Conservation (phyloP, 2,888 invertebrate species). For the Imbricaverruca yamaguchii region DNA sequence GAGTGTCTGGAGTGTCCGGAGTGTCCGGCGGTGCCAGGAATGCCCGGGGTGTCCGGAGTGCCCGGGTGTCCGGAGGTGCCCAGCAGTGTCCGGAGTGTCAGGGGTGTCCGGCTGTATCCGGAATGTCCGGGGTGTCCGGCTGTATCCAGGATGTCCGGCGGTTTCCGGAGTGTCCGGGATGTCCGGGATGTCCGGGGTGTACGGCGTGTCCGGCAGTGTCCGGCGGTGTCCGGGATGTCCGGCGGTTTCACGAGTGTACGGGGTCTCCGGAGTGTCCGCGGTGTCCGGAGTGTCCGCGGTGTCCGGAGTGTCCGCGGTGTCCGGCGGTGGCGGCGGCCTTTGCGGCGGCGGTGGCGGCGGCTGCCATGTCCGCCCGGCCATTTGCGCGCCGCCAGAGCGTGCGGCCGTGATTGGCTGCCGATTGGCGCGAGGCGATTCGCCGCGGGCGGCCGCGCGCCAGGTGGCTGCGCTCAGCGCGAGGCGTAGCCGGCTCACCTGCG, state of each 20-base stretch:
- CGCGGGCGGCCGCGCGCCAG: background rate
- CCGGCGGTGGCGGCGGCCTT: background rate
- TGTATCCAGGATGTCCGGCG: no score
- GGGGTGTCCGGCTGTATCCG: no score
- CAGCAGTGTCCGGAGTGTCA: background rate
- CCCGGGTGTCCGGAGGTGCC: no score
- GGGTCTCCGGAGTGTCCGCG: background rate
- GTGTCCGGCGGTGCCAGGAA: no score
- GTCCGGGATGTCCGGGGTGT: no score
- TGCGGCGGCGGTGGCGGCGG: background rate
- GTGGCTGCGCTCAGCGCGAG: no score
- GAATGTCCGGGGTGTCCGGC: background rate
- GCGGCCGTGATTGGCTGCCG: background rate
- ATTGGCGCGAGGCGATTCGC: background rate
- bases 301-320: background rate
- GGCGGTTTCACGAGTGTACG: no score
- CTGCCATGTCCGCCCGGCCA: background rate
- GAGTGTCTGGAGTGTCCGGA: no score
- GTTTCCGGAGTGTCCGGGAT: no score
- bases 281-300: background rate
- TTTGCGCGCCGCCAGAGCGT: background rate
- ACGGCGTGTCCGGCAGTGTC: no score
- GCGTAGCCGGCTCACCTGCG: no score
- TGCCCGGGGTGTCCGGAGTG: no score
- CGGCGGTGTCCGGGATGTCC: background rate